phyloP scores from a whole-genome alignment of 2,888 invertebrate species.

The Volucella inanis region DNA sequence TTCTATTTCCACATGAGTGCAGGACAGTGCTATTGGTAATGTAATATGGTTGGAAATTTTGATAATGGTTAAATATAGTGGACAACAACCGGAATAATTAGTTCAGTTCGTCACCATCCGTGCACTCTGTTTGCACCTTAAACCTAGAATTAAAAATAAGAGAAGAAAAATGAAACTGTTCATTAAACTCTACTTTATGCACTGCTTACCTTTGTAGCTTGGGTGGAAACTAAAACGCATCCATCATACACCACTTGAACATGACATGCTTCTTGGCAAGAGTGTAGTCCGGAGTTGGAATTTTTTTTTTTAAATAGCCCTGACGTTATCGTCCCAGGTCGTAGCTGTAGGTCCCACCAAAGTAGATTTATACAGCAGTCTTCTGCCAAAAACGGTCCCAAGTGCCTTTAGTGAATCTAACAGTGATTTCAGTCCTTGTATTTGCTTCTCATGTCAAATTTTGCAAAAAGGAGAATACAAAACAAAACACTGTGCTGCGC shows the following conservation, averaged over 20 bases:
- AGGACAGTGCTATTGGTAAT: background rate
- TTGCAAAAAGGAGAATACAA: background rate
- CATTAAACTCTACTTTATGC: background rate
- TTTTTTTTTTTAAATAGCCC: background rate
- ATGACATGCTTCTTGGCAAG: constrained; percentile 75
- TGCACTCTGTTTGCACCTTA: too few species aligned
- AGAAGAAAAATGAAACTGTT: background rate
- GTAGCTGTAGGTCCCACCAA: background rate
- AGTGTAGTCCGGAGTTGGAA: constrained; percentile 44
- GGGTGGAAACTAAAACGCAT: constrained; percentile 48
- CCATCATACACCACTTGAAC: constrained; percentile 76
- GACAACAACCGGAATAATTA: background rate
- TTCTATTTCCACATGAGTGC: background rate
- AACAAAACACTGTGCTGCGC: constrained; percentile 4
- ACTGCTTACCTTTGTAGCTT: background rate
- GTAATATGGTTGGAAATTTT: too few species aligned
- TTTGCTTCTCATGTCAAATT: constrained; percentile 39
- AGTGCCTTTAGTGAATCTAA: constrained; percentile 11
- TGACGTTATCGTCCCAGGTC: background rate
- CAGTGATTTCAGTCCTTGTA: constrained; percentile 7
- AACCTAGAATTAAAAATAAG: background rate
- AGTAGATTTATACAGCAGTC: constrained; percentile 9
- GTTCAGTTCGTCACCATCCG: too few species aligned
- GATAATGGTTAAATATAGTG: background rate
- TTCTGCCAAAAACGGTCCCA: constrained; percentile 5